phyloP scores from a whole-genome alignment of 2,888 invertebrate species.

The Xanthostigma xanthostigma region DNA sequence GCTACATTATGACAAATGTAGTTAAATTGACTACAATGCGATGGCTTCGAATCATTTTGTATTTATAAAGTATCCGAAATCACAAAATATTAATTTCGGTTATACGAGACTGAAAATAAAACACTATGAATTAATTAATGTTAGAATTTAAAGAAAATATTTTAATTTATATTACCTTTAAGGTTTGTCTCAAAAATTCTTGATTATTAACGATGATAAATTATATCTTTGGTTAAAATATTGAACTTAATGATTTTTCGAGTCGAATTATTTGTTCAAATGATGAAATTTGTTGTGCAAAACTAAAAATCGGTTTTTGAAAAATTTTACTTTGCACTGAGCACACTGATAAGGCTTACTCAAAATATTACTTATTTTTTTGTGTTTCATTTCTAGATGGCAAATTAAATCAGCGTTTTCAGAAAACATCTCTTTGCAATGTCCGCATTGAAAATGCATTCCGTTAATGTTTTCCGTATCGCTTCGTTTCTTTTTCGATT shows the following conservation, averaged over 20 bases:
- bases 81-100: too few species aligned
- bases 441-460: neutral
- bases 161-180: too few species aligned
- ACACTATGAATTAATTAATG: too few species aligned
- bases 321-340: neutral
- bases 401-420: neutral
- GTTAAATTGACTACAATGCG: too few species aligned
- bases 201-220: neutral
- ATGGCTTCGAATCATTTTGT: too few species aligned
- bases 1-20: too few species aligned
- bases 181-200: too few species aligned
- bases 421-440: neutral
- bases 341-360: neutral
- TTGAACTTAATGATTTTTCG: neutral
- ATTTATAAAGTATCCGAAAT: too few species aligned
- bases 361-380: neutral
- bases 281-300: neutral
- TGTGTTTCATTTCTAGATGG: neutral
- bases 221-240: neutral
- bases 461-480: neutral
- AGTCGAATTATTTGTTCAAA: too few species aligned
- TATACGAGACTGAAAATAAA: too few species aligned
- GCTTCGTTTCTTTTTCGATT: neutral
- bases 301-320: neutral
- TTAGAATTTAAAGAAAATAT: too few species aligned